A percentile compares a stretch with the other conserved stretches of the same genome.
phyloP scores from a whole-genome alignment of 2,888 invertebrate species.

The Ichneumoninae sp. region DNA sequence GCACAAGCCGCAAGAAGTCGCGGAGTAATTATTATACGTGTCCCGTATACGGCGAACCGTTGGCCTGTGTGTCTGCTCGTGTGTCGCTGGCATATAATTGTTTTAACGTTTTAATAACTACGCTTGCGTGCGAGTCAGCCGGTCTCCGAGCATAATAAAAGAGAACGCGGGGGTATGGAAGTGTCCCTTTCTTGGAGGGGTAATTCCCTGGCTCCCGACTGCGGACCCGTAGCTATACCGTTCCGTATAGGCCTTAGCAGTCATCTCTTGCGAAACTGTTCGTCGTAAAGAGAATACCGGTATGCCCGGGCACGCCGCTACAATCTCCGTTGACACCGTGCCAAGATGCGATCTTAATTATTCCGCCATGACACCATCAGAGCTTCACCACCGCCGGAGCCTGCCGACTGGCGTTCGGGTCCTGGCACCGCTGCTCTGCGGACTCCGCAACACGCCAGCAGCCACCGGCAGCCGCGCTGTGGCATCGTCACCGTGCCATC shows the following conservation, averaged over 20 bases:
- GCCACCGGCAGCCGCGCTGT: constrained; percentile 34
- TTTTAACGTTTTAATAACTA: constrained; percentile 82
- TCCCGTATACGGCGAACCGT: constrained; percentile 51
- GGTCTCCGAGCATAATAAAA: constrained; percentile 65
- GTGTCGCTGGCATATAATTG: constrained; percentile 79
- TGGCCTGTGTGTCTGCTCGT: constrained; percentile 36
- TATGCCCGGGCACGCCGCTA: constrained; percentile 58
- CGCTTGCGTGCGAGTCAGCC: constrained; percentile 76
- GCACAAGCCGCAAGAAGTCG: constrained; percentile 69
- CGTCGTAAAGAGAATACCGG: constrained; percentile 54
- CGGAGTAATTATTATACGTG: constrained; percentile 75
- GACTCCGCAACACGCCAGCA: constrained; percentile 50
- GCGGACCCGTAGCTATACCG: constrained; percentile 13
- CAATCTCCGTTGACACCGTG: constrained; percentile 72
- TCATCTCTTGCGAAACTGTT: constrained; percentile 51
- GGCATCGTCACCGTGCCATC: constrained; percentile 34
- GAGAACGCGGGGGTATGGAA: constrained; percentile 48
- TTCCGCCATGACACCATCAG: constrained; percentile 71
- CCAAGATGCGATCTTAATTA: constrained; percentile 77
- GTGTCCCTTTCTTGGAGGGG: constrained; percentile 46
- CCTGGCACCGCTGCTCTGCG: constrained; percentile 37
- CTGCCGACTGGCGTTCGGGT: constrained; percentile 42
- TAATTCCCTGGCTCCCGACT: constrained; percentile 43
- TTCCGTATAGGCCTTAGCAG: neutral
- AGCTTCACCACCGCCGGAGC: constrained; percentile 57